Evolutionary conservation across 1,140 invertebrate genomes (phyloP).

Genomic region (Drosophila chauvacae): DNA sequence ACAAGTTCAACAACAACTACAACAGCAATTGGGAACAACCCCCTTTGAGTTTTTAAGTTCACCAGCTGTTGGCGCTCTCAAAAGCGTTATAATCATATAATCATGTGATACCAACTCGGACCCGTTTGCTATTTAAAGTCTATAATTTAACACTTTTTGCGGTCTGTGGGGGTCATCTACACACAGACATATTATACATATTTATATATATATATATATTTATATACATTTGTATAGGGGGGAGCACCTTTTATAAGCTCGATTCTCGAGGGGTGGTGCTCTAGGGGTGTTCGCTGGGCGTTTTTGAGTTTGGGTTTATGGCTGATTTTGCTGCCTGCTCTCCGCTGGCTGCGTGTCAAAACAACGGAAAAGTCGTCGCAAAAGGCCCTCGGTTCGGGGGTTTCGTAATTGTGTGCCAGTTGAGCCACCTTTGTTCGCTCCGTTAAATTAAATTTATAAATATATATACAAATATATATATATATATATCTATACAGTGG

Average conservation of each 20-base stretch:
- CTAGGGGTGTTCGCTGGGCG: constrained; percentile 23
- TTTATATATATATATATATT: background rate
- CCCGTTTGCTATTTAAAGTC: constrained; percentile 48
- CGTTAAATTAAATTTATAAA: constrained; percentile 8
- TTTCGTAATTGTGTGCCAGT: constrained; percentile 25
- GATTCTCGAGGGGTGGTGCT: constrained; percentile 14
- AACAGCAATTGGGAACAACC: background rate
- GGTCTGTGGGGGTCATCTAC: constrained; percentile 35
- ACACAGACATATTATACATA: background rate
- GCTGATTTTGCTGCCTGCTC: constrained; percentile 24
- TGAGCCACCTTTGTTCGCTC: constrained; percentile 25
- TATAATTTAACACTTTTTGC: constrained; percentile 81
- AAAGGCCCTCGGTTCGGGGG: constrained; percentile 13
- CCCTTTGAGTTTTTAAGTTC: constrained; percentile 1
- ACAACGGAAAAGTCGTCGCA: constrained; percentile 70
- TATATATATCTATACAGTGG: constrained; percentile 35
- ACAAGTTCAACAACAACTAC: too few species aligned
- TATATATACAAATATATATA: constrained; percentile 34
- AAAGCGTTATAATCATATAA: constrained; percentile 58
- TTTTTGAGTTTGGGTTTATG: constrained; percentile 22
- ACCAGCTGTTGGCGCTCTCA: constrained; percentile 49
- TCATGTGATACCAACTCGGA: constrained; percentile 25
- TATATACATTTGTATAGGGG: background rate
- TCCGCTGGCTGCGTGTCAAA: constrained; percentile 80
- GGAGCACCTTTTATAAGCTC: constrained; percentile 17